phyloP scores from a whole-genome alignment of 2,888 invertebrate genomes.

The Penaeus monodon region DNA sequence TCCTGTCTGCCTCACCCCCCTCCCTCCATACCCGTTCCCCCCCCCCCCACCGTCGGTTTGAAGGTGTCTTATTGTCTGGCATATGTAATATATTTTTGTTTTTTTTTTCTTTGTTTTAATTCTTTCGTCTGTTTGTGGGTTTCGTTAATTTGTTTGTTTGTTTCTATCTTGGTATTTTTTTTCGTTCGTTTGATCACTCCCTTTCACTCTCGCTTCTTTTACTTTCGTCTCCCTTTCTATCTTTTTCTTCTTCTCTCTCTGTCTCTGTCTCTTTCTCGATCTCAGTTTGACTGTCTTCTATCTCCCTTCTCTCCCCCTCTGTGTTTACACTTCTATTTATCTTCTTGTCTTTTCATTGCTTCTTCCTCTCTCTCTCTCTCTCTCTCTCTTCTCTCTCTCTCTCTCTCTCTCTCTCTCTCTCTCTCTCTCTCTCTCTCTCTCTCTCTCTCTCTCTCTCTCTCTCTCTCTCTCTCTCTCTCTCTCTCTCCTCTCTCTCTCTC shows the following conservation, averaged over 20 bases:
- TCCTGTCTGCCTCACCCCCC: too few relatives aligned
- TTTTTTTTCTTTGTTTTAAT: too few relatives aligned
- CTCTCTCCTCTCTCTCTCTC: not conserved
- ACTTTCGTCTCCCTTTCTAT: not conserved
- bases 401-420: not conserved
- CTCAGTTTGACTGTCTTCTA: not conserved
- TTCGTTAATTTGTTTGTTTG: too few relatives aligned
- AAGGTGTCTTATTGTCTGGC: too few relatives aligned
- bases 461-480: not conserved
- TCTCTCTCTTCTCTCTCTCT: not conserved
- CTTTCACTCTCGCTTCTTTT: too few relatives aligned
- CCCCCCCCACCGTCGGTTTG: too few relatives aligned
- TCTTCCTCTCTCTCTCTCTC: conserved; percentile 13
- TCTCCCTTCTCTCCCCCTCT: conserved; percentile 12
- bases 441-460: not conserved
- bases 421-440: not conserved
- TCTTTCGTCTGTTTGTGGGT: too few relatives aligned
- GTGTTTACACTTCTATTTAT: not conserved
- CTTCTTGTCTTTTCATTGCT: not conserved
- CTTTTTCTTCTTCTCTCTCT: not conserved
- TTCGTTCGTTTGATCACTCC: too few relatives aligned
- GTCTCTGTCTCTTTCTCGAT: not conserved
- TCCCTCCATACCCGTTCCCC: not conserved
- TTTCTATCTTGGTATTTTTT: too few relatives aligned
- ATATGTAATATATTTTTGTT: too few relatives aligned